Evolutionary conservation across 2,113 vertebrate genomes (phyloP).

Genomic region (Lepidiolamprologus cunningtoni): DNA sequence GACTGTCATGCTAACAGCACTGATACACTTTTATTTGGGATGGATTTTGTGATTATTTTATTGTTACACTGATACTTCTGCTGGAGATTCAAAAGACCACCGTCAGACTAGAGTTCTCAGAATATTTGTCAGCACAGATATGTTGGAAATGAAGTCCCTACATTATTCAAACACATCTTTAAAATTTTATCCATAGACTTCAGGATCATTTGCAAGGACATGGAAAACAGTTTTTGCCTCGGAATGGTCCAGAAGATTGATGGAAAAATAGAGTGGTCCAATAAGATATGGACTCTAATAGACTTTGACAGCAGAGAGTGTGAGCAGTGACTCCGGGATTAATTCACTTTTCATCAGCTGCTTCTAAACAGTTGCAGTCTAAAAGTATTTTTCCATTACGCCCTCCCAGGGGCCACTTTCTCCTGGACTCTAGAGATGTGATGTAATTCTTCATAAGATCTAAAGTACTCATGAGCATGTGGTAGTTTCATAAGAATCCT

Average conservation of each 20-base stretch:
- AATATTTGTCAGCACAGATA: background rate
- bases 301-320: background rate
- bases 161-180: background rate
- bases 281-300: background rate
- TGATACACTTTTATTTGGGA: background rate
- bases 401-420: background rate
- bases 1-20: background rate
- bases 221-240: background rate
- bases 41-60: background rate
- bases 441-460: background rate
- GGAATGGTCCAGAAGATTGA: background rate
- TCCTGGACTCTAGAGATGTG: background rate
- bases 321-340: background rate
- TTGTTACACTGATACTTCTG: background rate
- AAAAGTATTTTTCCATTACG: conserved; percentile 2
- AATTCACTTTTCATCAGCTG: background rate
- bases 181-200: background rate
- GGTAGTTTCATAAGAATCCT: background rate
- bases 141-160: background rate
- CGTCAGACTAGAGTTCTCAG: background rate
- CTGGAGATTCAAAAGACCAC: background rate
- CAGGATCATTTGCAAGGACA: background rate
- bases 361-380: background rate
- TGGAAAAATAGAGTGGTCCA: background rate
- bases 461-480: background rate